A percentile compares a stretch with the other conserved stretches of the same genome.
phyloP scores from a whole-genome alignment of 35 echinoderm and acorn worm genomes.

The Diadema setosum region DNA sequence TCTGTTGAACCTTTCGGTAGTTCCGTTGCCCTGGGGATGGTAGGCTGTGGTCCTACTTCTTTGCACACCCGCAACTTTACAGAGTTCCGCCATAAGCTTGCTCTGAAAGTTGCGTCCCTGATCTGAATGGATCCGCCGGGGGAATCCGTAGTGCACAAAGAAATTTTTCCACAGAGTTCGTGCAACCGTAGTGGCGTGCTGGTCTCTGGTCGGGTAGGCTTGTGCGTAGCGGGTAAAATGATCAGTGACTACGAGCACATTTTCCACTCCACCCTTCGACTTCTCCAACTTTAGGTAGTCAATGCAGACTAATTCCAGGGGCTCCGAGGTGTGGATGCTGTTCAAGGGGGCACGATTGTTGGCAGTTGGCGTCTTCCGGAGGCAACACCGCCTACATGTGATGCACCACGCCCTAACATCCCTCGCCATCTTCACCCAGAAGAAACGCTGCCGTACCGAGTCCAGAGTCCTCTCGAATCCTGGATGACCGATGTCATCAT shows the following conservation, averaged over 20 bases:
- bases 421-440: neutral
- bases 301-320: constrained; percentile 31
- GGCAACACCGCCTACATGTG: neutral
- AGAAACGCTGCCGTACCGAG: neutral
- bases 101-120: constrained; percentile 1
- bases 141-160: no score
- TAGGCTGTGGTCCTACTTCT: no score
- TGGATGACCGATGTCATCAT: neutral
- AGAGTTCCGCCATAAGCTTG: constrained; percentile 28
- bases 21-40: no score
- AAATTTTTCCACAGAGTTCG: no score
- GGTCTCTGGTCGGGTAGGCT: no score
- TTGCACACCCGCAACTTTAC: neutral
- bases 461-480: neutral
- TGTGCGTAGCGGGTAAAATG: no score
- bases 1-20: constrained; percentile 14
- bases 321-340: neutral
- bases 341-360: neutral
- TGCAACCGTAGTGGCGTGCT: no score
- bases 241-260: no score
- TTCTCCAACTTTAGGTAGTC: no score
- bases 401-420: neutral
- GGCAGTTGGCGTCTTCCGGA: neutral
- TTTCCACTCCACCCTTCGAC: no score
- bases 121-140: neutral